phyloP scores from a whole-genome alignment of 2,113 vertebrate species.

The Melospiza melodia region DNA sequence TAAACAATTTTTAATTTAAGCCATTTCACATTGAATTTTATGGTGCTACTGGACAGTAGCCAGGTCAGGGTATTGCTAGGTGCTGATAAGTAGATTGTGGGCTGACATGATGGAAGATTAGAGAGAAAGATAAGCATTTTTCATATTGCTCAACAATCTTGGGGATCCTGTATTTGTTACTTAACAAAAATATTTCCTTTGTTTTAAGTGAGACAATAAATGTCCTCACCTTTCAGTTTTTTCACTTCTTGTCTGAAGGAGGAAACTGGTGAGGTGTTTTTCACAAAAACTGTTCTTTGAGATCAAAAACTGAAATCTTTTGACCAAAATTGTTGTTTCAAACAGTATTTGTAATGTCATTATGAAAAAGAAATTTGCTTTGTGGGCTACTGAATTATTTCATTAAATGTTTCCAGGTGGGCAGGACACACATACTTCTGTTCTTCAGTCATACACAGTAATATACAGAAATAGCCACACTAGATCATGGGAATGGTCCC shows the following conservation, averaged over 20 bases:
- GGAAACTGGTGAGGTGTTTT: rapidly evolving
- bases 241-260: not conserved
- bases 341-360: not conserved
- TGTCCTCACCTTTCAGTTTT: not conserved
- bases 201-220: not conserved
- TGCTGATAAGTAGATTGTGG: not conserved
- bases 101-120: not conserved
- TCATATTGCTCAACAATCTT: not conserved
- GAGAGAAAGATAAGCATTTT: not conserved
- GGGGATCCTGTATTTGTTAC: not conserved
- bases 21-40: not conserved
- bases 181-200: not conserved
- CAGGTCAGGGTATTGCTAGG: not conserved
- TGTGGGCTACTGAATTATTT: not conserved
- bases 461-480: not conserved
- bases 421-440: not conserved
- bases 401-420: not conserved
- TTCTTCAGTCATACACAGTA: not conserved
- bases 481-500: not conserved
- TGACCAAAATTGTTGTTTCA: not conserved
- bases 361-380: not conserved
- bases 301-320: not conserved
- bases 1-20: not conserved
- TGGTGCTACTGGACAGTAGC: not conserved
- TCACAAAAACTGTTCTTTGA: not conserved